These are phyloP conservation scores for Xanthorhoe designata DNA, from an alignment of 2,888 invertebrate genomes.

Conservation along the genomic window DNA sequence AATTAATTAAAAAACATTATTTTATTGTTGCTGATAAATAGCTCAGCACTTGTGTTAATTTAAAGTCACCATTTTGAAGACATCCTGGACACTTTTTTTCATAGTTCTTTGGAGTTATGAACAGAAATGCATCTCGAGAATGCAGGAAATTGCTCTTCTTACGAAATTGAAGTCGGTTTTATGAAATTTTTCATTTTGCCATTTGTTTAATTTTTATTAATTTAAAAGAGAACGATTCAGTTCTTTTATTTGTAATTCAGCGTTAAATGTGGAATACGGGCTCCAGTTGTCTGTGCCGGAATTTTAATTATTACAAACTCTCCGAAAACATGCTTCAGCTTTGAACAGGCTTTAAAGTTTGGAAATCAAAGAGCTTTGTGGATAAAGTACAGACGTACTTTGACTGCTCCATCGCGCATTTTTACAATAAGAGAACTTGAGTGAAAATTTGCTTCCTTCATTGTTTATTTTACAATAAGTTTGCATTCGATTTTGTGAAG, in stretches of 20 bases:
- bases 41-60: no score
- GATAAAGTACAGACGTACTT: slow-evolving; percentile 5
- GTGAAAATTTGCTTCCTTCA: background rate
- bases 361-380: slow-evolving; percentile 26
- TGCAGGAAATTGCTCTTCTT: no score
- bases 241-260: background rate
- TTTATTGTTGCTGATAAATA: no score
- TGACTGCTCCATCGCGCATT: background rate
- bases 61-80: no score
- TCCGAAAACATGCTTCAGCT: slow-evolving; percentile 11
- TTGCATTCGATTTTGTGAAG: background rate
- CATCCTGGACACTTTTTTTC: no score
- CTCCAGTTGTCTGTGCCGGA: slow-evolving; percentile 2
- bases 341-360: slow-evolving; percentile 21
- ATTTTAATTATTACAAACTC: slow-evolving; percentile 22
- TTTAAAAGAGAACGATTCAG: no score
- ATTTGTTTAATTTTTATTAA: no score
- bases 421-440: background rate
- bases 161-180: no score
- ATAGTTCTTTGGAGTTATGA: no score
- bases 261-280: background rate
- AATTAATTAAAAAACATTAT: no score
- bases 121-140: no score
- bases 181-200: no score
- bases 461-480: background rate